Percentiles rank a stretch among this genome's conserved stretches.
Conservation (phyloP, 1,140 invertebrate species). For the Pissodes strobi region DNA sequence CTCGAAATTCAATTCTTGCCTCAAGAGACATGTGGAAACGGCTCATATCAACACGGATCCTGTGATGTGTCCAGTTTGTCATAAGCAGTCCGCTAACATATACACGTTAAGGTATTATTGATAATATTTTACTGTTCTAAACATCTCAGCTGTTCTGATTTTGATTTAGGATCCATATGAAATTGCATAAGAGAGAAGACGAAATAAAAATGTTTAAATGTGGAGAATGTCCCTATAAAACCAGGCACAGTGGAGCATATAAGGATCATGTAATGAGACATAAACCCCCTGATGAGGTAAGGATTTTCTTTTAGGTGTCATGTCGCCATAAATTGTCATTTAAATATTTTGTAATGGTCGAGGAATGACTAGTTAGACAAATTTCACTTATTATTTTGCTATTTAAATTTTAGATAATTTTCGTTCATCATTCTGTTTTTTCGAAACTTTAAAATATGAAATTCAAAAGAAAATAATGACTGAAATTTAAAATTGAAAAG, state of each 20-base stretch:
- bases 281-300: slow-evolving; percentile 3
- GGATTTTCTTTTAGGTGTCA: no score
- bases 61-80: slow-evolving; percentile 12
- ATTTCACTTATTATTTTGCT: no score
- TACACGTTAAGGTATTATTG: slow-evolving; percentile 19
- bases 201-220: slow-evolving; percentile 23
- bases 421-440: no score
- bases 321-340: no score
- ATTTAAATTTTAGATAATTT: no score
- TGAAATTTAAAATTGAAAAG: no score
- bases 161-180: slow-evolving; percentile 16
- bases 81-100: slow-evolving; percentile 18
- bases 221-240: slow-evolving; percentile 14
- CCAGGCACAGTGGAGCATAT: slow-evolving; percentile 8
- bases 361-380: no score
- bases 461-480: no score
- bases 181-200: slow-evolving; percentile 5
- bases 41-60: slow-evolving; percentile 17
- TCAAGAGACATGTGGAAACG: slow-evolving; percentile 15
- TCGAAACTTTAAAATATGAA: no score
- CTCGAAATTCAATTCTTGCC: slow-evolving; percentile 22
- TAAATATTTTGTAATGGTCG: no score
- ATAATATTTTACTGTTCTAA: not conserved
- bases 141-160: not conserved
- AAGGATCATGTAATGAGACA: slow-evolving; percentile 8